Conservation (phyloP, 2,113 vertebrate genomes). For the Astatotilapia flaviijosephi region DNA sequence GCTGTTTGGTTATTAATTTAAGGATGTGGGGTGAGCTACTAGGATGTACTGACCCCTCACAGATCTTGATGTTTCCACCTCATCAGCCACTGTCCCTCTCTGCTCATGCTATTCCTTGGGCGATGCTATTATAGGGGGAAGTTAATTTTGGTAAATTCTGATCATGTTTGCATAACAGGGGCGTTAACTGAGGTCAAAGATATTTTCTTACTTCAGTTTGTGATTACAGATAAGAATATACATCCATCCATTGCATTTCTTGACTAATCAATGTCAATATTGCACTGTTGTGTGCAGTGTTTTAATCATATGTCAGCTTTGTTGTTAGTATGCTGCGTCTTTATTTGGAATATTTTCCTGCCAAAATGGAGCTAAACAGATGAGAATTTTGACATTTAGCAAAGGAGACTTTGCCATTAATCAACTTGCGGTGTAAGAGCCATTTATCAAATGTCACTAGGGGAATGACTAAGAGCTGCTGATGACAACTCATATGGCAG, state of each 20-base stretch:
- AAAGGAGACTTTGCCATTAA: slow-evolving; percentile 25
- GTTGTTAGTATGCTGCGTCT: neutral
- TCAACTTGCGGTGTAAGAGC: slow-evolving; percentile 18
- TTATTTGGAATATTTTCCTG: neutral
- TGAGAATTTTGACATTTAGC: slow-evolving; percentile 56
- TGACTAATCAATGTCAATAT: neutral
- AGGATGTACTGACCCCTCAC: neutral
- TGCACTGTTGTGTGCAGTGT: neutral
- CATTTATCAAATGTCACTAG: slow-evolving; percentile 53
- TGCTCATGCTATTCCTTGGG: neutral
- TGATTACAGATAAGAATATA: neutral
- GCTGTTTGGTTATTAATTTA: neutral
- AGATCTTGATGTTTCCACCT: neutral
- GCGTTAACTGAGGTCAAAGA: neutral
- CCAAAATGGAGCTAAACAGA: neutral
- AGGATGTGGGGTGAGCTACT: neutral
- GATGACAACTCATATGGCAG: neutral
- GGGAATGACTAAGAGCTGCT: slow-evolving; percentile 31
- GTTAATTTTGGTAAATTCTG: neutral
- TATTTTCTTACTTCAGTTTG: neutral
- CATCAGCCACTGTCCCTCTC: neutral
- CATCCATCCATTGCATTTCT: neutral
- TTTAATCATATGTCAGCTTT: neutral
- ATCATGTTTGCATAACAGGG: neutral
- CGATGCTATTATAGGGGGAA: neutral